Evolutionary conservation across 1,140 invertebrate species (phyloP).

Genomic region (Himalopsyche phryganea): DNA sequence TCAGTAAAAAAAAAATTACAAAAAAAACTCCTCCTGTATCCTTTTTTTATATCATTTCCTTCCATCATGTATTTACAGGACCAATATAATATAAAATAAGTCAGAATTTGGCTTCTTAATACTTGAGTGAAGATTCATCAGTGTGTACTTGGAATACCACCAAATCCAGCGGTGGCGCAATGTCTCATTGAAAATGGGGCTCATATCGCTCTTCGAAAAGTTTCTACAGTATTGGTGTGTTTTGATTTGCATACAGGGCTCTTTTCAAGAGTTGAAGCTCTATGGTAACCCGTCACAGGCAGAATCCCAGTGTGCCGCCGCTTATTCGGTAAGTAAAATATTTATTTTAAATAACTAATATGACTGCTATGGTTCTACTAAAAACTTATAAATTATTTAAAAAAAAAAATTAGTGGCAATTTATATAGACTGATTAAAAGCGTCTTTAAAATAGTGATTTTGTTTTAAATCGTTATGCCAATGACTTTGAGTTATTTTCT

Average conservation of each 20-base stretch:
- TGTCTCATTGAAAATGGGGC: slow-evolving; percentile 30
- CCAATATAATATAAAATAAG: no score
- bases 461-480: no score
- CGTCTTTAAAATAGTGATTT: no score
- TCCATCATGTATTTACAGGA: no score
- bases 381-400: background rate
- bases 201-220: slow-evolving; percentile 7
- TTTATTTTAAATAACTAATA: no score
- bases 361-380: background rate
- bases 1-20: no score
- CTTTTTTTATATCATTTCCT: no score
- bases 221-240: slow-evolving; percentile 21
- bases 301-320: slow-evolving; percentile 64
- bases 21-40: no score
- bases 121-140: no score
- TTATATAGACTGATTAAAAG: no score
- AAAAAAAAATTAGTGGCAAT: background rate
- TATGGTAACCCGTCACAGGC: slow-evolving; percentile 64
- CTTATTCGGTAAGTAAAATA: slow-evolving; percentile 49
- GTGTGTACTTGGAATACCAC: no score
- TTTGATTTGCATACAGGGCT: slow-evolving; percentile 63
- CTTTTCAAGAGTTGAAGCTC: slow-evolving; percentile 71
- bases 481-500: slow-evolving; percentile 9
- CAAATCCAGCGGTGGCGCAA: slow-evolving; percentile 12
- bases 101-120: no score